These are phyloP conservation scores for Andinoacara biseriatus DNA, from an alignment of 2,113 vertebrate species.

Conservation along the genomic window DNA sequence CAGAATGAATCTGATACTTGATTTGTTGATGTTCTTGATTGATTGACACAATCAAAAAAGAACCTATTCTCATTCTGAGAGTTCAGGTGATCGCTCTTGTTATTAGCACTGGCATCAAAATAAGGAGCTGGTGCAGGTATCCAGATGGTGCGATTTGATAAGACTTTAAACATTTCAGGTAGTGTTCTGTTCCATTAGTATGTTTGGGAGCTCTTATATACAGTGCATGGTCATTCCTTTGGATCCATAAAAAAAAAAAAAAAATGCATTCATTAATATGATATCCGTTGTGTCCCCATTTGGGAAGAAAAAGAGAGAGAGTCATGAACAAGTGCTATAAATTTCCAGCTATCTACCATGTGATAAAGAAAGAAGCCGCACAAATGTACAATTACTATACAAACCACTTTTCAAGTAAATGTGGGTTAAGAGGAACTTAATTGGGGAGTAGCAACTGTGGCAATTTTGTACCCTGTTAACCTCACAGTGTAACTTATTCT, in stretches of 20 bases:
- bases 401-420: constrained; percentile 53
- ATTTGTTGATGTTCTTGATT: background rate
- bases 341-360: background rate
- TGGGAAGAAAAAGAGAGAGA: constrained; percentile 1
- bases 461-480: constrained; percentile 42
- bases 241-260: constrained; percentile 33
- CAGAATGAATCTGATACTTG: constrained; percentile 16
- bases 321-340: constrained; percentile 16
- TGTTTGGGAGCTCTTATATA: constrained; percentile 71
- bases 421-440: background rate
- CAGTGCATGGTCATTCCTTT: constrained; percentile 67
- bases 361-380: background rate
- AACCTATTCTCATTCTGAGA: constrained; percentile 48
- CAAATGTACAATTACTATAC: background rate
- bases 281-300: background rate
- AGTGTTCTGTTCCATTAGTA: constrained; percentile 11
- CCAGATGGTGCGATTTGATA: constrained; percentile 34
- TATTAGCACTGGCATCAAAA: constrained; percentile 55
- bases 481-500: background rate
- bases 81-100: constrained; percentile 24
- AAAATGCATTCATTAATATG: background rate
- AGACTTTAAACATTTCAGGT: constrained; percentile 52
- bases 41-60: background rate
- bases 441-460: background rate
- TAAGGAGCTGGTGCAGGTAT: constrained; percentile 43